Base-by-base conservation (phyloP, 2,888 invertebrate species). In the Chrysina gloriosa region DNA sequence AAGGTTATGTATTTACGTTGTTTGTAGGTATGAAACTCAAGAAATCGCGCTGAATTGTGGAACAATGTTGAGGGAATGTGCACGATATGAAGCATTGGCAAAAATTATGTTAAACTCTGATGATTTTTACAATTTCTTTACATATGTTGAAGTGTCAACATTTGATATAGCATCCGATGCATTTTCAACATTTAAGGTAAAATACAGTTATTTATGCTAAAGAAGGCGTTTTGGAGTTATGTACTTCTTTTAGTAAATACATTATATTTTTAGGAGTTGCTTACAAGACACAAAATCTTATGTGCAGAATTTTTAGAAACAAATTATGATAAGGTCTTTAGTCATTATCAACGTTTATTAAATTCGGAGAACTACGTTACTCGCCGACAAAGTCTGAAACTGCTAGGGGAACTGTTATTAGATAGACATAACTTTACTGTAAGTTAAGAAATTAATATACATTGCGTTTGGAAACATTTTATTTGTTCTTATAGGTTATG, bases 91-190 rank as follows among this genome's bases (percentile, higher is more conserved):
- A 86, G 97, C 97, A 69, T 87, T 99, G 83, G 98, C 98, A 72
- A 98, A 98, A 87, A 97, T 98, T 76, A 96, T 99, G 92, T 89
- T 99, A 78, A 92, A 96, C 86, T 96, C 97, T 70, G 96, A 97
- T 77, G 96, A 97, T 84, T 99, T 99, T 89, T 99, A 97, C 85
- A 96, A 98, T 87, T 99, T 99, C 89, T 99, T 99, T 87, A 92
- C 94, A 85, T 99, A 98, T 84, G 98, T 99, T 79, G 99, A 99
- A 88, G 96, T 98, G 77, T 98, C 98, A 76, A 98, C 98, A 75
- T 99, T 99, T 89, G 99, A 99, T 89, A 98, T 99, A 83, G 99
- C 99, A 83, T 98, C 98, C 76, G 99, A 99, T 92, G 99, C 99
- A 86, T 99, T 99, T 88, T 97, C 98, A 83, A 99, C 99, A 76